Evolutionary conservation across 2,113 vertebrate species (phyloP).

Genomic region (Neodon shergylaensis): DNA sequence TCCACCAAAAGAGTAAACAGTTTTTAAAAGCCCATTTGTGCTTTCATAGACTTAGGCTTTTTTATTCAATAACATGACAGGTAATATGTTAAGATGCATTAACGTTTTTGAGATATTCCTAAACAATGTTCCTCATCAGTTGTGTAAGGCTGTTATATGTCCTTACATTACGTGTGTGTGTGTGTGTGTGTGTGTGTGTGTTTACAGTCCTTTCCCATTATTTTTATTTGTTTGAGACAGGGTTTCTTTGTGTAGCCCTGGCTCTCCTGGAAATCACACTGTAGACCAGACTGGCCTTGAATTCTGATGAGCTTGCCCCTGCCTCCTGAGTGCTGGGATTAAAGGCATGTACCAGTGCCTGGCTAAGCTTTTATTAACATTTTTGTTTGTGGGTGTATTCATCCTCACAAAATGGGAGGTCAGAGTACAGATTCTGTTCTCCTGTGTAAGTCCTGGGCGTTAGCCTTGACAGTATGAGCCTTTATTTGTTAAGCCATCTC

Average conservation of each 20-base stretch:
- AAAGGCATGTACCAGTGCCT: not conserved
- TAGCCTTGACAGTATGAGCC: not conserved
- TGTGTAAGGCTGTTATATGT: not conserved
- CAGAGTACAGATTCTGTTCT: not conserved
- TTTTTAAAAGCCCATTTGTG: not conserved
- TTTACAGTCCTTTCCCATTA: too few species aligned
- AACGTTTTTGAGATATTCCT: conserved; percentile 19
- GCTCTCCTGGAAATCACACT: not conserved
- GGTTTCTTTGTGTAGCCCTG: not conserved
- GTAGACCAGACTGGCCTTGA: not conserved
- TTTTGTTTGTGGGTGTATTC: not conserved
- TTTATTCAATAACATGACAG: not conserved
- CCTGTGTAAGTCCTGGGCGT: not conserved
- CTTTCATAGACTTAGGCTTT: not conserved
- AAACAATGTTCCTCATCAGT: not conserved
- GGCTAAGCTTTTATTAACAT: not conserved
- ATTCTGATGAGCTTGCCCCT: not conserved
- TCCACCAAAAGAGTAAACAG: not conserved
- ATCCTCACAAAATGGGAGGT: not conserved
- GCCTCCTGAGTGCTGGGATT: not conserved
- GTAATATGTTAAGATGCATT: not conserved
- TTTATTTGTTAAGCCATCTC: not conserved
- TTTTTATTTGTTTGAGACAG: not conserved
- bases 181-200: not conserved
- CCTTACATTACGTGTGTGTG: not conserved